Conservation (phyloP, 2,113 vertebrate species). For the Manacus vitellinus region DNA sequence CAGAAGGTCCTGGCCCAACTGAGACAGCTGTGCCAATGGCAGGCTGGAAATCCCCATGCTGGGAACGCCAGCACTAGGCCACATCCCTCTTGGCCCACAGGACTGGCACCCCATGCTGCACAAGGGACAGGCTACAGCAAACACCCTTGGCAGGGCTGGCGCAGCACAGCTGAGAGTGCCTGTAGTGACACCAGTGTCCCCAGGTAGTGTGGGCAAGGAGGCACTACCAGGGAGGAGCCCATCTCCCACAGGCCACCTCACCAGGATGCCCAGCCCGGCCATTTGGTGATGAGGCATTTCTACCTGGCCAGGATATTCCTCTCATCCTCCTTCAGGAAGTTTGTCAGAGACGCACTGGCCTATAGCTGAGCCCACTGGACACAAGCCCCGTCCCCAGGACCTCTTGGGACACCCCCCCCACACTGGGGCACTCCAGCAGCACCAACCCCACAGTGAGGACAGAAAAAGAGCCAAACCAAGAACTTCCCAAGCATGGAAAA, state of each 20-base stretch:
- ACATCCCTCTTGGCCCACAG: not conserved
- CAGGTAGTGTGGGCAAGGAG: not conserved
- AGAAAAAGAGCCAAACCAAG: not conserved
- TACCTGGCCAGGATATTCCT: not conserved
- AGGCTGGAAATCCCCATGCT: not conserved
- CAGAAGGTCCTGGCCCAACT: fast-evolving
- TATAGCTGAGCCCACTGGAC: not conserved
- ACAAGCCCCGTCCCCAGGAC: not conserved
- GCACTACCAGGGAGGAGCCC: not conserved
- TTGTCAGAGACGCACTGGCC: fast-evolving
- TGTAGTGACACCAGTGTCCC: fast-evolving
- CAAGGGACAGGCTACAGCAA: not conserved
- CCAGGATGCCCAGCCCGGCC: not conserved
- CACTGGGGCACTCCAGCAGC: fast-evolving
- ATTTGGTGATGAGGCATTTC: not conserved
- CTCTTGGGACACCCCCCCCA: not conserved
- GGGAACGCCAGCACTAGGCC: not conserved
- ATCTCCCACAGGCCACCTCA: fast-evolving
- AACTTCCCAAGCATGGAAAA: fast-evolving
- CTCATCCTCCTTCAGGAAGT: not conserved
- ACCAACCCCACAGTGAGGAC: not conserved
- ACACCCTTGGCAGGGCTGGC: not conserved
- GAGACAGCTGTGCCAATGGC: fast-evolving
- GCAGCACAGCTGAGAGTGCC: not conserved
- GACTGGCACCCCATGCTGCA: not conserved